Evolutionary conservation across 2,113 vertebrate species (phyloP).

Genomic region (Xiphias gladius): DNA sequence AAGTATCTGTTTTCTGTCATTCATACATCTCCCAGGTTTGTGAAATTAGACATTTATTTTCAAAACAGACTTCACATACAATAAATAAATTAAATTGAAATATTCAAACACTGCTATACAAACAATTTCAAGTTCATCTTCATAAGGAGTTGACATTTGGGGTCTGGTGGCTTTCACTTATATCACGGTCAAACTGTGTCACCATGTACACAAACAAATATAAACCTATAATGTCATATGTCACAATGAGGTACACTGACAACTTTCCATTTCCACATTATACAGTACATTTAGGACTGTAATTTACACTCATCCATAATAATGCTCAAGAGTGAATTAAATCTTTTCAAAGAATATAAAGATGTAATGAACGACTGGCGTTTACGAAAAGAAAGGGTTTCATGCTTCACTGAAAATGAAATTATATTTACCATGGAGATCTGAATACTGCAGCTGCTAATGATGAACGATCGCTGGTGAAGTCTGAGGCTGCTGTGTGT

Average conservation of each 20-base stretch:
- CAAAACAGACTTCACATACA: constrained; percentile 83
- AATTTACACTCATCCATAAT: constrained; percentile 22
- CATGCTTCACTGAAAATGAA: constrained; percentile 37
- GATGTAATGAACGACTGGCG: constrained; percentile 15
- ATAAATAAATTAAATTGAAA: constrained; percentile 86
- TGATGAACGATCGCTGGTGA: background rate
- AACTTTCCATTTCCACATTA: constrained; percentile 42
- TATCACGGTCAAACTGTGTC: constrained; percentile 61
- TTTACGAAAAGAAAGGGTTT: constrained; percentile 20
- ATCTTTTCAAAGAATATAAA: constrained; percentile 30
- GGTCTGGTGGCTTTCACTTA: constrained; percentile 42
- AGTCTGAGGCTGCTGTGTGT: constrained; percentile 4
- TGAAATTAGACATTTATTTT: constrained; percentile 84
- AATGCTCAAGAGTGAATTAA: constrained; percentile 4
- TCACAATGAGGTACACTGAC: constrained; percentile 60
- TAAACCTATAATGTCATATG: constrained; percentile 38
- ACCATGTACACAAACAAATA: constrained; percentile 71
- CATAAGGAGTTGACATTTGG: constrained; percentile 64
- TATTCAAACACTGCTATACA: constrained; percentile 77
- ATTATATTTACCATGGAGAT: constrained; percentile 37
- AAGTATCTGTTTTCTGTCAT: constrained; percentile 12
- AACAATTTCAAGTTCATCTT: constrained; percentile 79
- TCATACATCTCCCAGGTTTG: constrained; percentile 39
- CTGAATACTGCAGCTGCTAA: constrained; percentile 35
- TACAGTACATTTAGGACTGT: constrained; percentile 52